Evolutionary conservation across 2,888 invertebrate species (phyloP), one percentile per base, ranked within the genome.

Genomic region (Tachina grossa): DNA sequence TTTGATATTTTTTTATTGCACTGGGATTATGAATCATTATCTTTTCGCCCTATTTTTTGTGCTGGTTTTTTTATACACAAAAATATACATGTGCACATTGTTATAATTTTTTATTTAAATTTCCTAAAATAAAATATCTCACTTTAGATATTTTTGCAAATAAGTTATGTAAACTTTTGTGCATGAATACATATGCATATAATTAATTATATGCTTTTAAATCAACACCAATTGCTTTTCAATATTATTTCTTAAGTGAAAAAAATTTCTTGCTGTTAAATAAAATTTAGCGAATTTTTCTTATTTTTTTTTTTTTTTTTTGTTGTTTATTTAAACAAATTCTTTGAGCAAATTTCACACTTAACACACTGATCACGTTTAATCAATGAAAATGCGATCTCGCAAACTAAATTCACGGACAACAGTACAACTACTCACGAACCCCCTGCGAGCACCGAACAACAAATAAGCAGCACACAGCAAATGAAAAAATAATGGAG

Each of bases 381-480:
- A 63, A 75, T 79, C 55, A 79, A 84, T 79, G 69, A 84, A 84
- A 84, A 79, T 71, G 85, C 85, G 79, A 83, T 83, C 85, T 82
- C 71, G 71, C 82, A 45, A 75, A 85, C 85, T 79, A 79, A 85
- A 85, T 85, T 85, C 85, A 83, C 83, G 85, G 85, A 61, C 79
- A 85, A 80, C 72, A 76, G 49, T 19, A 68, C 76, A 85, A 83
- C 83, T 76, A 83, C 79, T 85, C 76, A 79, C 76, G 68, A 85
- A 72, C 83, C 85, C 85, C 85, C 79, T 76, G 49, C 53, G 78
- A 85, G 66, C 71, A 31, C 5, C 41, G 61, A 79, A 41, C 47
- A 79, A 41, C 47, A 59, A 72, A 74, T 63, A 66, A 80, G 47
- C 45, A 59, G 31, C 41, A 45, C 61, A 63, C 68, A 80, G 65